Evolutionary conservation across 2,113 vertebrate species (phyloP).

Genomic region (Mandrillus leucophaeus): DNA sequence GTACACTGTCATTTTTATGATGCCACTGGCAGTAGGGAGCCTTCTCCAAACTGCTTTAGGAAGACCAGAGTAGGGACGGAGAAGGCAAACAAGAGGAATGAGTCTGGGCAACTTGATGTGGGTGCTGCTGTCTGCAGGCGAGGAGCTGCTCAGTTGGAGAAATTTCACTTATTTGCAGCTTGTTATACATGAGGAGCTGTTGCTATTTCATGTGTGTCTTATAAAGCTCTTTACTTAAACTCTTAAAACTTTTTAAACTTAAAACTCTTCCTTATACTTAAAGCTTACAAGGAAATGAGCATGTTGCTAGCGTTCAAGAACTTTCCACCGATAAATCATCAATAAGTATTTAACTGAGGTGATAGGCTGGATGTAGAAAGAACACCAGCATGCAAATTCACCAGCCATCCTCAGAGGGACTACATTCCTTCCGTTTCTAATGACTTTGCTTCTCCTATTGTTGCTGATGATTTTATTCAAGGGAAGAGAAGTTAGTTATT

Average conservation of each 20-base stretch:
- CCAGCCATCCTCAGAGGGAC: background rate
- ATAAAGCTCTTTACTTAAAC: background rate
- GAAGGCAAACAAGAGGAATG: accelerated
- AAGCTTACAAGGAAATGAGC: background rate
- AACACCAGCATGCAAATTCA: no score
- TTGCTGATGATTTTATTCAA: background rate
- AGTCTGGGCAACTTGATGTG: background rate
- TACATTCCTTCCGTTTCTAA: background rate
- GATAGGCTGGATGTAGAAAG: background rate
- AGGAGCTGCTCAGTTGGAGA: background rate
- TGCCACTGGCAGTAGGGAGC: background rate
- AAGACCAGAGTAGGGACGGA: background rate
- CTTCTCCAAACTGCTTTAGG: background rate
- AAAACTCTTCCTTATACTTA: background rate
- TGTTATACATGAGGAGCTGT: background rate
- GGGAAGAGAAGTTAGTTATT: background rate
- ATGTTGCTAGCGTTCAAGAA: background rate
- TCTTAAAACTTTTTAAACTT: background rate
- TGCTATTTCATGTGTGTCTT: background rate
- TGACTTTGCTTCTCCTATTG: background rate
- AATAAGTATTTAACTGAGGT: background rate
- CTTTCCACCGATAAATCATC: background rate
- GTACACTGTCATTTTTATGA: background rate
- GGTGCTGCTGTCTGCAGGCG: background rate
- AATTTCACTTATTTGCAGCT: background rate